Conservation (phyloP, 2,888 invertebrate genomes). For the Kuschelorhynchus macadamiae region DNA sequence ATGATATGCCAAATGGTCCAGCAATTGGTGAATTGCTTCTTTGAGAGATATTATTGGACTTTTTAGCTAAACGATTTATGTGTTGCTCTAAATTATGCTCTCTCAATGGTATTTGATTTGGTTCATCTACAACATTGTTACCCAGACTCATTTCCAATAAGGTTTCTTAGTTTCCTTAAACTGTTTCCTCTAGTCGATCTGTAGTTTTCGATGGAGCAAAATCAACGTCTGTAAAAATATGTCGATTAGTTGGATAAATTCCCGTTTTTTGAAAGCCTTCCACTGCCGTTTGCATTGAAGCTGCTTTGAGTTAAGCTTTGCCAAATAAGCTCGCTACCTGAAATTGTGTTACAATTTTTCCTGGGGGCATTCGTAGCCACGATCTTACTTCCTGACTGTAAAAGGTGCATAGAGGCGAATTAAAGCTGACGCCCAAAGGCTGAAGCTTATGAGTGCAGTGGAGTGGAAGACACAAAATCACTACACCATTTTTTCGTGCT, state of each 20-base stretch:
- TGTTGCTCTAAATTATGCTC: too few species aligned
- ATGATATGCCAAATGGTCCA: not conserved
- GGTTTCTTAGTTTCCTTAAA: too few species aligned
- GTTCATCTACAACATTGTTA: too few species aligned
- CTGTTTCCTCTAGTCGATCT: not conserved
- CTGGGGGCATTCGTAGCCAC: conserved; percentile 55
- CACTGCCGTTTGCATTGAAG: conserved; percentile 54
- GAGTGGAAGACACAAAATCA: conserved; percentile 60
- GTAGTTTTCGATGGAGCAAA: conserved; percentile 20
- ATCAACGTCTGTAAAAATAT: conserved; percentile 19
- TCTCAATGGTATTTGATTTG: too few species aligned
- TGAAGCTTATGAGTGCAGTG: conserved; percentile 57
- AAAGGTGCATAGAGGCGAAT: conserved; percentile 54
- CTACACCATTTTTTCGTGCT: conserved; percentile 34
- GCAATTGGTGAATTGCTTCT: too few species aligned
- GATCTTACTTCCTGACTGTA: conserved; percentile 52
- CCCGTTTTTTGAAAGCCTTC: conserved; percentile 58
- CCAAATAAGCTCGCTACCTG: conserved; percentile 53
- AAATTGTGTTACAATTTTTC: conserved; percentile 53
- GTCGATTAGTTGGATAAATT: conserved; percentile 38
- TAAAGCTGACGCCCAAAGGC: conserved; percentile 56
- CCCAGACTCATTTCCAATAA: too few species aligned
- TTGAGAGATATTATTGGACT: too few species aligned
- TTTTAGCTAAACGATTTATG: too few species aligned
- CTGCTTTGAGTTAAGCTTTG: conserved; percentile 54